These are phyloP conservation scores for Monochamus saltuarius DNA, from an alignment of 1,140 invertebrate species.

Conservation along the genomic window DNA sequence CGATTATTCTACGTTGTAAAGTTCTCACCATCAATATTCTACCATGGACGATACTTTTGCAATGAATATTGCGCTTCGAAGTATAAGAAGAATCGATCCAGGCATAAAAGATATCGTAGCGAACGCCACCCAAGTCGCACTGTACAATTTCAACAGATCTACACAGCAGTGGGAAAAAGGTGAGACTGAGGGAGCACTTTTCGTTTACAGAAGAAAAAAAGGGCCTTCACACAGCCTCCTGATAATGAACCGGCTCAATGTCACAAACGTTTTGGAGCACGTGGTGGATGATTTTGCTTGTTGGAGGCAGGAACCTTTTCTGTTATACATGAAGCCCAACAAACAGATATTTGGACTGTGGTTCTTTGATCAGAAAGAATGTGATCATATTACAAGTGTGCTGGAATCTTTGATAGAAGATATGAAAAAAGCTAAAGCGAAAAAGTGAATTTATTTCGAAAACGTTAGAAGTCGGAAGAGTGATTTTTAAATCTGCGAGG, in stretches of 20 bases:
- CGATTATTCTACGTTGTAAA: too few relatives aligned
- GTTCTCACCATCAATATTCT: neutral
- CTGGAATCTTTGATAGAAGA: constrained; percentile 69
- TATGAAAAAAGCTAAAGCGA: constrained; percentile 47
- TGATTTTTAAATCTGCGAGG: too few relatives aligned
- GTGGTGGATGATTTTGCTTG: constrained; percentile 85
- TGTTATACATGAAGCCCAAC: constrained; percentile 84
- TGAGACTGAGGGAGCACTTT: constrained; percentile 86
- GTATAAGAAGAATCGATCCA: constrained; percentile 88
- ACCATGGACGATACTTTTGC: constrained; percentile 72
- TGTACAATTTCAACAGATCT: constrained; percentile 82
- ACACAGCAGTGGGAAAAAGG: constrained; percentile 91
- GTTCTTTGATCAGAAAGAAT: constrained; percentile 91
- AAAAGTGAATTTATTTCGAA: too few relatives aligned
- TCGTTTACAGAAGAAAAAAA: constrained; percentile 85
- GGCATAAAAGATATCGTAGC: constrained; percentile 89
- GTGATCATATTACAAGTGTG: constrained; percentile 71
- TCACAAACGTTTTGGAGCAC: constrained; percentile 87
- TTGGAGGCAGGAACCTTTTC: constrained; percentile 85
- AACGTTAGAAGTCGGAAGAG: too few relatives aligned
- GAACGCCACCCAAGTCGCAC: constrained; percentile 85
- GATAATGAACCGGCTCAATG: constrained; percentile 90
- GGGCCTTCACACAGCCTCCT: constrained; percentile 87
- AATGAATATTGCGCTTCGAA: constrained; percentile 86
- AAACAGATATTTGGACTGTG: constrained; percentile 85